Conservation (phyloP, 2,113 vertebrate species). For the Dasyornis broadbenti region DNA sequence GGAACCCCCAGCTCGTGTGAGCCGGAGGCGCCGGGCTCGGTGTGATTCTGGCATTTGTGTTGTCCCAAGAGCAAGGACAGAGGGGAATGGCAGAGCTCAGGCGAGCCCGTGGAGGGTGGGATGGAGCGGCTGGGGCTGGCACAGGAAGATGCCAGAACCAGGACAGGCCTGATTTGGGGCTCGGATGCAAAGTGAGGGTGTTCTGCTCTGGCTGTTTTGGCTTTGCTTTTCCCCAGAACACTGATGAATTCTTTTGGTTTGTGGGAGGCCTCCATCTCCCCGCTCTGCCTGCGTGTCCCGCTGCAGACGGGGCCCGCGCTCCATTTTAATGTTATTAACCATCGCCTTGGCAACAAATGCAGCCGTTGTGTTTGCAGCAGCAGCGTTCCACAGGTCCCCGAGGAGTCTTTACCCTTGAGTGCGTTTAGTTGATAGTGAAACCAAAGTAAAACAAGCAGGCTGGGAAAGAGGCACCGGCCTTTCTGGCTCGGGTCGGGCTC, state of each 20-base stretch:
- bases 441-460: conserved; percentile 29
- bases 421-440: conserved; percentile 33
- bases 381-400: background rate
- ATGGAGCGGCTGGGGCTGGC: background rate
- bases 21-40: too few species aligned
- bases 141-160: background rate
- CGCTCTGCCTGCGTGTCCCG: background rate
- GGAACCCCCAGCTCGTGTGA: fast-evolving
- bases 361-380: background rate
- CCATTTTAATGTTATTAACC: background rate
- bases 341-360: conserved; percentile 42
- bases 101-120: fast-evolving
- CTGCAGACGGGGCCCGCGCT: background rate
- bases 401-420: conserved; percentile 60
- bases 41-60: background rate
- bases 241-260: background rate
- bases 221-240: background rate
- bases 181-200: fast-evolving
- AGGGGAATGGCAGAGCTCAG: background rate
- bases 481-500: background rate
- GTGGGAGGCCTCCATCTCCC: background rate
- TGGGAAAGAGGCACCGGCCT: background rate
- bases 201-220: background rate
- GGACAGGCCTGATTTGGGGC: too few species aligned
- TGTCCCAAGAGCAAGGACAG: background rate